These are phyloP conservation scores for Tyrannus savana DNA, from an alignment of 2,113 vertebrate species.

Conservation along the genomic window DNA sequence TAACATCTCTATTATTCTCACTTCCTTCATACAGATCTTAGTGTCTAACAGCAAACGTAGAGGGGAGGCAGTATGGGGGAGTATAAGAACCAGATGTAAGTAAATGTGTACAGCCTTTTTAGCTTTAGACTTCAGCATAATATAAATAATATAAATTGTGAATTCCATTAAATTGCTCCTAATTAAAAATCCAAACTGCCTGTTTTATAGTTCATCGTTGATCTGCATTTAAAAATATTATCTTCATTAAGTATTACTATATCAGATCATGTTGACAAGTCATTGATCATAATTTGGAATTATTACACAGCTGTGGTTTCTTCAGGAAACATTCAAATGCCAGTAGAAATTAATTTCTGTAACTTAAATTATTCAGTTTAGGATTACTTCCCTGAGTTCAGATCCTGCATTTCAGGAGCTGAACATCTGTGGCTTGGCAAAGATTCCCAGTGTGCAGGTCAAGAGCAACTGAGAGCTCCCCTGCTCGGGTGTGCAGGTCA, in stretches of 20 bases:
- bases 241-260: not conserved
- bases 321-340: not conserved
- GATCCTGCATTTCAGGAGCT: not conserved
- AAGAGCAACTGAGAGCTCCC: not conserved
- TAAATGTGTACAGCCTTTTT: not conserved
- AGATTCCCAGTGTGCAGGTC: not conserved
- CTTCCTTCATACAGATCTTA: slow-evolving; percentile 37
- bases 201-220: not conserved
- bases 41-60: rapidly evolving
- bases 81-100: slow-evolving; percentile 71
- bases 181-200: not conserved
- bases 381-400: not conserved
- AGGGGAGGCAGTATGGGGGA: rapidly evolving
- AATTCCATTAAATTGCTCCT: not conserved
- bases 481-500: not conserved
- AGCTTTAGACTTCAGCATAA: not conserved
- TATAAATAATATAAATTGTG: not conserved
- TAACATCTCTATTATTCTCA: not conserved
- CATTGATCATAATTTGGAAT: not conserved
- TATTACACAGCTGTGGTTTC: not conserved
- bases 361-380: not conserved
- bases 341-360: not conserved
- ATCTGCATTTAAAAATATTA: not conserved
- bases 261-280: not conserved
- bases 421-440: not conserved